These are phyloP conservation scores for Melanotaenia trifasciata DNA, from an alignment of 2,797 vertebrate genomes.

Conservation along the genomic window DNA sequence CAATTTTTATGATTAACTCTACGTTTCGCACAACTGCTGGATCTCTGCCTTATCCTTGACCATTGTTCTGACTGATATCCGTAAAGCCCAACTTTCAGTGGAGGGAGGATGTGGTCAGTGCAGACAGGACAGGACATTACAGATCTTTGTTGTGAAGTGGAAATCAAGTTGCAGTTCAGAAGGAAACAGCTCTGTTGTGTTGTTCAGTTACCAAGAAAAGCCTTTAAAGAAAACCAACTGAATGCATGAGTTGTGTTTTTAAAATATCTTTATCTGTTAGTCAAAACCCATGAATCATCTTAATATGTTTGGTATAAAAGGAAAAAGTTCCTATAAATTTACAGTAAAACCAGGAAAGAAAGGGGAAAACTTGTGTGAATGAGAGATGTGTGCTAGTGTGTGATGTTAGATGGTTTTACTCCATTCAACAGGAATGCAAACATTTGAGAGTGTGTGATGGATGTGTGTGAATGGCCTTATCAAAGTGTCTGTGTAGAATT, in stretches of 20 bases:
- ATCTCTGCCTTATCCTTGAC: conserved; percentile 90
- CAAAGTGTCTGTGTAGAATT: conserved; percentile 33
- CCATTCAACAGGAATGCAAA: conserved; percentile 45
- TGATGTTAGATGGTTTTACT: conserved; percentile 12
- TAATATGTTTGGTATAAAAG: too few species aligned
- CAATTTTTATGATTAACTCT: conserved; percentile 75
- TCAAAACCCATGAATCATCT: not conserved
- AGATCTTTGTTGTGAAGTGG: conserved; percentile 56
- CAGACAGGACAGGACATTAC: conserved; percentile 42
- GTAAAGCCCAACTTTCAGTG: conserved; percentile 29
- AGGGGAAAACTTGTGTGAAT: too few species aligned
- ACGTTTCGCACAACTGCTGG: conserved; percentile 80
- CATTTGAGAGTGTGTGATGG: conserved; percentile 11
- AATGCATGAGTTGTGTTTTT: conserved; percentile 2
- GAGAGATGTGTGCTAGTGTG: too few species aligned
- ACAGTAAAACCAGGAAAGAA: too few species aligned
- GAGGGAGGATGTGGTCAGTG: conserved; percentile 53
- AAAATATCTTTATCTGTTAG: not conserved
- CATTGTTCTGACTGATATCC: conserved; percentile 86
- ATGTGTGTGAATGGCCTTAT: conserved; percentile 55
- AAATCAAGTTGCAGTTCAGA: conserved; percentile 56
- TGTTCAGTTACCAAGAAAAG: conserved; percentile 21
- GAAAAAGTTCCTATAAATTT: too few species aligned
- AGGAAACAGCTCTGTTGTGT: conserved; percentile 9
- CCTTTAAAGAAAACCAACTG: not conserved